phyloP scores from a whole-genome alignment of 2,113 vertebrate genomes.

The Macroglossus sobrinus region DNA sequence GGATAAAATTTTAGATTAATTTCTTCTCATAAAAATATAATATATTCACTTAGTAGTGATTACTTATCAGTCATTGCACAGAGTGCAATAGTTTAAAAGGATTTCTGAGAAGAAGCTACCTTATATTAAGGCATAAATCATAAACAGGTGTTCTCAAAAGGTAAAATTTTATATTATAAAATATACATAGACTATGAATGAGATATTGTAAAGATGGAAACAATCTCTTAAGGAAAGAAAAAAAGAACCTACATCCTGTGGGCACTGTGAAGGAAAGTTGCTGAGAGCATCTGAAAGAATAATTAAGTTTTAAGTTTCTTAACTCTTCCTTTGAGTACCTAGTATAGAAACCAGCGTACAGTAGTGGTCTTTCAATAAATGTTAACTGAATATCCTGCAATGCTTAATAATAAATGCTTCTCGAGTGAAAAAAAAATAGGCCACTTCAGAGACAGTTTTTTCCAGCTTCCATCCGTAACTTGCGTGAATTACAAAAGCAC shows the following conservation, averaged over 20 bases:
- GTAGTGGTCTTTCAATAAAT: not conserved
- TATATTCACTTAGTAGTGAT: conserved; percentile 42
- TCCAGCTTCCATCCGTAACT: conserved; percentile 8
- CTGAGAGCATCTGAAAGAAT: conserved; percentile 15
- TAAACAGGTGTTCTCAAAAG: conserved; percentile 18
- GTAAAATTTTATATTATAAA: not conserved
- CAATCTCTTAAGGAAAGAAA: not conserved
- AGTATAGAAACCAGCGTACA: not conserved
- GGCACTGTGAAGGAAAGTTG: not conserved
- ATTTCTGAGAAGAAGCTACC: not conserved
- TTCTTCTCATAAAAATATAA: conserved; percentile 2
- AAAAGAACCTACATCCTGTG: not conserved
- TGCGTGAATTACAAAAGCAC: not conserved
- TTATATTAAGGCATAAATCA: not conserved
- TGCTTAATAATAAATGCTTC: conserved; percentile 44
- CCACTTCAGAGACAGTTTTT: not conserved
- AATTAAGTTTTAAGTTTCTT: conserved; percentile 39
- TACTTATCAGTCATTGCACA: not conserved
- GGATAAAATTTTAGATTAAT: conserved; percentile 12
- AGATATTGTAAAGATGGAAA: not conserved
- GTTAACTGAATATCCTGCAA: not conserved
- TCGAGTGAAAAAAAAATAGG: not conserved
- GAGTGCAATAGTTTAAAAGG: not conserved
- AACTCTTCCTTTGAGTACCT: not conserved
- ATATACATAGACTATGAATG: not conserved